These are phyloP conservation scores for Lepisosteus oculatus DNA, from an alignment of 2,113 vertebrate species.

Conservation along the genomic window DNA sequence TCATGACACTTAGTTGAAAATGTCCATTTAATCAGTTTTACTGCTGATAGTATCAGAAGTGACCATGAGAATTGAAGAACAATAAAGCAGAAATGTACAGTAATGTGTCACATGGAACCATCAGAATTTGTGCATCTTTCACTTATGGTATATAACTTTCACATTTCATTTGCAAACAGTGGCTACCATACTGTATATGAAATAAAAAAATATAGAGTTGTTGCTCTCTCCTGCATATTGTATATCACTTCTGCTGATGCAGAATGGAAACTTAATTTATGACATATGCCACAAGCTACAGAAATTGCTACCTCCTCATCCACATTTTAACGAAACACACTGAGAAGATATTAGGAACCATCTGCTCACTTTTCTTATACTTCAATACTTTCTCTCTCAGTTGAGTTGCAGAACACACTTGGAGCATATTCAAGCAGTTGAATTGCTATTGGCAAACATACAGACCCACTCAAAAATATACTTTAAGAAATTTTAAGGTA, in stretches of 20 bases:
- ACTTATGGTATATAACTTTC: background rate
- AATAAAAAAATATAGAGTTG: background rate
- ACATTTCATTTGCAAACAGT: background rate
- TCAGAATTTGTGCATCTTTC: no score
- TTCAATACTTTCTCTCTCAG: background rate
- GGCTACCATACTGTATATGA: background rate
- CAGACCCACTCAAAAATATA: no score
- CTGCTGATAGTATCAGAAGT: no score
- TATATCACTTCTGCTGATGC: background rate
- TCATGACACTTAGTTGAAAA: no score
- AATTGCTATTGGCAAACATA: no score
- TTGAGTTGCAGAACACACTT: background rate
- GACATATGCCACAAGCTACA: background rate
- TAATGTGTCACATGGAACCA: no score
- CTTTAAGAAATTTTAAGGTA: no score
- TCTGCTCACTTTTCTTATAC: background rate
- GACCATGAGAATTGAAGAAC: no score
- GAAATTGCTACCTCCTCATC: background rate
- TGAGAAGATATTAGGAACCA: background rate
- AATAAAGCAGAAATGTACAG: no score
- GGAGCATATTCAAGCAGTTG: no score
- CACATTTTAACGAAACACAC: background rate
- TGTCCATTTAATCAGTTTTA: no score
- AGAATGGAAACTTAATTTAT: constrained; percentile 2
- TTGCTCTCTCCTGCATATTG: background rate